Evolutionary conservation across 2,113 vertebrate species (phyloP).

Genomic region (Heterocephalus glaber): DNA sequence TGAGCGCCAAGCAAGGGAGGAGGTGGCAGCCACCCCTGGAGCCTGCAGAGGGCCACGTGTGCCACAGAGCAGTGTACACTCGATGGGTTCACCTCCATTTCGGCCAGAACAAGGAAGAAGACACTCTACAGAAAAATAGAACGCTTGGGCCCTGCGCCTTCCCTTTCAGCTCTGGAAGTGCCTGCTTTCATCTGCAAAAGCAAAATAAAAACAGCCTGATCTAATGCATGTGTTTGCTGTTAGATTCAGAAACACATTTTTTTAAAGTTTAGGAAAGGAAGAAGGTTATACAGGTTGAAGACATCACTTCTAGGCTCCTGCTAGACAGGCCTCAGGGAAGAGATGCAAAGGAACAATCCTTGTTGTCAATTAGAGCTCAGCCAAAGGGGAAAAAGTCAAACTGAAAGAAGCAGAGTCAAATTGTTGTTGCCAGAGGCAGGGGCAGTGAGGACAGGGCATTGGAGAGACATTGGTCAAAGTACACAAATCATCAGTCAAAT

Average conservation of each 20-base stretch:
- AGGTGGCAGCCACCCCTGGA: fast-evolving
- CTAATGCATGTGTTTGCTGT: not conserved
- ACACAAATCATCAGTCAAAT: not conserved
- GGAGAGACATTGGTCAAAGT: not conserved
- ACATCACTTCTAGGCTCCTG: not conserved
- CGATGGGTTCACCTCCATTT: not conserved
- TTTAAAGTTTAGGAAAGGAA: not conserved
- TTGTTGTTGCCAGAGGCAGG: not conserved
- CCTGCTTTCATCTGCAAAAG: not conserved
- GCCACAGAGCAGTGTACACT: fast-evolving
- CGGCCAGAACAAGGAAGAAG: too few species aligned
- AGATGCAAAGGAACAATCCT: not conserved
- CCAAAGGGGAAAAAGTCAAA: not conserved
- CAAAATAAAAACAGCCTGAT: not conserved
- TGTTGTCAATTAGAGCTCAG: not conserved
- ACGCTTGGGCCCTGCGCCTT: not conserved
- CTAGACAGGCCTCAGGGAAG: not conserved
- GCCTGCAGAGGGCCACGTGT: fast-evolving
- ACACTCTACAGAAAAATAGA: not conserved
- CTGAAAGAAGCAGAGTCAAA: not conserved
- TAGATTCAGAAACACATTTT: not conserved
- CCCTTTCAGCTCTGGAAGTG: not conserved
- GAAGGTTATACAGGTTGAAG: not conserved
- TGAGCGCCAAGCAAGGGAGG: not conserved
- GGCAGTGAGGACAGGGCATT: fast-evolving